Evolutionary conservation across 2,888 invertebrate genomes (phyloP), one percentile per base, ranked within the genome.

Genomic region (Callimorpha dominula): DNA sequence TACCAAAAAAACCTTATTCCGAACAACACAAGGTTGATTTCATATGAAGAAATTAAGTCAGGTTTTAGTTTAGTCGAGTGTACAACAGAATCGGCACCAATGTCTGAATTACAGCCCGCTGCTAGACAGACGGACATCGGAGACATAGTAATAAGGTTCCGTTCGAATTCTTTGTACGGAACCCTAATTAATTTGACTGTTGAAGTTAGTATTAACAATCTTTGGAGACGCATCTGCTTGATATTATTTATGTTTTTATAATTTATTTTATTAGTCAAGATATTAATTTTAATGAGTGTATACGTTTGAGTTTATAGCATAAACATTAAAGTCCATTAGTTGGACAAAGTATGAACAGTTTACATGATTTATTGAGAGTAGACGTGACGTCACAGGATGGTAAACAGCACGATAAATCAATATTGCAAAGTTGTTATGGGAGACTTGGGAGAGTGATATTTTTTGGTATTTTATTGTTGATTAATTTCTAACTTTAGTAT

Each of bases 141-240:
- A 20, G 11, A 4, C n/a, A 9, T n/a, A 9, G 11, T 31, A 4
- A 60, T 60, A 60, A 12, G 14, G 14, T 31, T 31, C 15, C 4
- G 8, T 20, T 31, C 2, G 14, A 7, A 31, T 14, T 6, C 31
- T 31, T 6, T 14, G 20, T 31, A 60, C 60, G 5, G 60, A 60
- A 60, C 60, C 60, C 60, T 78, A 76, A 84, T 84, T 80, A 70
- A 75, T 80, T 78, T 74, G 71, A 75, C 65, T 74, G 62, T 69
- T 68, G 65, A 57, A 75, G 77, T 65, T 71, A 42, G 71, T 70
- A 65, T 66, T 74, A 65, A 65, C 71, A 68, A 57, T 68, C 42
- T 68, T 20, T 4, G 11, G 15, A 49, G 15, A 15, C 14, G 8
- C 46, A 68, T 20, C 31, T 60, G 68, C 46, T 60, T 20, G 46